Evolutionary conservation across 92 coral and sea anemone species (phyloP).

Genomic region (Epizoanthus illoricatus): DNA sequence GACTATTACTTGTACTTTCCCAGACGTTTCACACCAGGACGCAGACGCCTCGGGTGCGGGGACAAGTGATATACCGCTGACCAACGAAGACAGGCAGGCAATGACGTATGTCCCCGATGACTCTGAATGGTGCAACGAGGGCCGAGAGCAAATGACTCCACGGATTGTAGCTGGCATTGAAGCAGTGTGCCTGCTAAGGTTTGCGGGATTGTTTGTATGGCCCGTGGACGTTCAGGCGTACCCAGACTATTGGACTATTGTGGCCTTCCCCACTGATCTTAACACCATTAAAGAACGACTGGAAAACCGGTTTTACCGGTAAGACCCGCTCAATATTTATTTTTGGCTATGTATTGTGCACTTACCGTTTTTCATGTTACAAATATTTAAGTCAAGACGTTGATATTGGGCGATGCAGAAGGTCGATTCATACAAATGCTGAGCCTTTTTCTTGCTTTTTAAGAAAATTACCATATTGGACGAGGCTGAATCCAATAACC

Average conservation of each 20-base stretch:
- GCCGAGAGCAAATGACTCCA: constrained; percentile 71
- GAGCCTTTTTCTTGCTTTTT: no score
- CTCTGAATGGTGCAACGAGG: constrained; percentile 91
- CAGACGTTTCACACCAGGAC: constrained; percentile 64
- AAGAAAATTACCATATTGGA: no score
- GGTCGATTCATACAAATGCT: neutral
- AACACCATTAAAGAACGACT: constrained; percentile 78
- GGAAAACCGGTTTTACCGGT: constrained; percentile 89
- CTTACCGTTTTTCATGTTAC: no score
- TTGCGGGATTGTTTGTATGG: constrained; percentile 94
- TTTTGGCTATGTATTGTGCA: no score
- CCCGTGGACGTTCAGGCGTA: constrained; percentile 95
- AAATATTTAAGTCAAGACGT: no score
- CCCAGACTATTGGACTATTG: constrained; percentile 97
- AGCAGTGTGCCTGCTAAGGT: constrained; percentile 79
- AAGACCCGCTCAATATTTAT: neutral
- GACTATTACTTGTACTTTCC: neutral
- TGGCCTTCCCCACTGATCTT: constrained; percentile 88
- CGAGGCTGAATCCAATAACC: no score
- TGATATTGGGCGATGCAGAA: neutral
- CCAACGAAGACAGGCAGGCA: constrained; percentile 85
- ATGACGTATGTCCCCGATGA: constrained; percentile 76
- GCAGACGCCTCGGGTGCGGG: constrained; percentile 86
- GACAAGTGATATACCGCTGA: constrained; percentile 94
- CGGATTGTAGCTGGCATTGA: constrained; percentile 77